Evolutionary conservation across 2,113 vertebrate genomes (phyloP).

Genomic region (Scartelaos histophorus): DNA sequence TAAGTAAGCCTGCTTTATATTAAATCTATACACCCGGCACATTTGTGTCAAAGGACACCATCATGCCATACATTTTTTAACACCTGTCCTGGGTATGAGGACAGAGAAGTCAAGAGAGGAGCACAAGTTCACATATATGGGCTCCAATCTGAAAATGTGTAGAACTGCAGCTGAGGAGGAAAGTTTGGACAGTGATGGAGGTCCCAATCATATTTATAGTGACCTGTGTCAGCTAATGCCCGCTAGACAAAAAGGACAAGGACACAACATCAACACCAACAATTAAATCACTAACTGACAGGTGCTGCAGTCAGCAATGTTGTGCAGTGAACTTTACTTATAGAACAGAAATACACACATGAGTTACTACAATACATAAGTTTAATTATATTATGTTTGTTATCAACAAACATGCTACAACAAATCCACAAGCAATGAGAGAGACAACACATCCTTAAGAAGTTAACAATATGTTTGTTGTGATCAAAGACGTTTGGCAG

Average conservation of each 20-base stretch:
- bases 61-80: slow-evolving; percentile 22
- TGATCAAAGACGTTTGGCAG: too few species aligned
- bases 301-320: background rate
- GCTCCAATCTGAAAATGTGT: background rate
- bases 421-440: too few species aligned
- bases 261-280: slow-evolving; percentile 11
- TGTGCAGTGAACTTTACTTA: background rate
- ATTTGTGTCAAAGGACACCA: background rate
- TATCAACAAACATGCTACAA: too few species aligned
- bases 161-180: slow-evolving; percentile 13
- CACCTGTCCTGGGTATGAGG: background rate
- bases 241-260: slow-evolving; percentile 9
- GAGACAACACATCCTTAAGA: too few species aligned
- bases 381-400: too few species aligned
- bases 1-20: background rate
- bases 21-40: background rate
- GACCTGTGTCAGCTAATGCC: slow-evolving; percentile 22
- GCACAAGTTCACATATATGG: background rate
- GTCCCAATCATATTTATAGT: slow-evolving; percentile 15
- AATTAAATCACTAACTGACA: background rate
- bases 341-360: background rate
- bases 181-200: slow-evolving; percentile 26
- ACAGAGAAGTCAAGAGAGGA: background rate
- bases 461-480: too few species aligned
- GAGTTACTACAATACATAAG: background rate